A percentile compares a stretch with the other conserved stretches of the same genome.
phyloP scores from a whole-genome alignment of 2,113 vertebrate species.

The Tetrao urogallus region DNA sequence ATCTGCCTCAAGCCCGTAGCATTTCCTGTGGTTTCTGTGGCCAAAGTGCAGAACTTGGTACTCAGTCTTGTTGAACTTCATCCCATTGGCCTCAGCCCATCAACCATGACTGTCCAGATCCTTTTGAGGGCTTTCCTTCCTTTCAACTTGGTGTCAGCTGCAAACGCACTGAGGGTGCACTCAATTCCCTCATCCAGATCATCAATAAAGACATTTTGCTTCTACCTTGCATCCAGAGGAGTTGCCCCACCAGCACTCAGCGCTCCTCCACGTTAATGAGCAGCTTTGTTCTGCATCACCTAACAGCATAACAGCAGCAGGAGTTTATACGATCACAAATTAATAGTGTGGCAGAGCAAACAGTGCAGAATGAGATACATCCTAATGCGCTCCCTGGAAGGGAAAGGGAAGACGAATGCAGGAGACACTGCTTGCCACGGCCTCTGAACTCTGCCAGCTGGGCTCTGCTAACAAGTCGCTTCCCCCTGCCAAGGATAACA shows the following conservation, averaged over 20 bases:
- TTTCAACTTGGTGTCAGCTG: too few species aligned
- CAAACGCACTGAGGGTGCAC: too few species aligned
- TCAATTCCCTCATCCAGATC: too few species aligned
- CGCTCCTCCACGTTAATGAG: constrained; percentile 80
- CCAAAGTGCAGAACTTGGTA: too few species aligned
- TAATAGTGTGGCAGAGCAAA: constrained; percentile 68
- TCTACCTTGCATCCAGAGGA: not conserved
- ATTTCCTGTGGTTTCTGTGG: too few species aligned
- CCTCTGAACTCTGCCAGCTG: constrained; percentile 34
- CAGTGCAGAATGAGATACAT: constrained; percentile 47
- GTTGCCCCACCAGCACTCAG: constrained; percentile 50
- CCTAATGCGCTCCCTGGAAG: constrained; percentile 36
- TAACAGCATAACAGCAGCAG: constrained; percentile 71
- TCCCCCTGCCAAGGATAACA: constrained; percentile 36
- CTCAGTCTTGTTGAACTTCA: too few species aligned
- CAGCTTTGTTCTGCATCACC: constrained; percentile 82
- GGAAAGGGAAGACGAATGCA: not conserved
- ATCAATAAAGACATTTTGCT: not conserved
- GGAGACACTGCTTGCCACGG: not conserved
- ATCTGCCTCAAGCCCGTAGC: too few species aligned
- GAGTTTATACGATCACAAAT: constrained; percentile 68
- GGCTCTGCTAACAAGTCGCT: not conserved
- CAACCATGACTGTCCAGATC: too few species aligned
- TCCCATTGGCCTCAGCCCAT: too few species aligned
- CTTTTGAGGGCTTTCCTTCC: too few species aligned